Conservation (phyloP, 2,113 vertebrate species). For the Spilogale gracilis region DNA sequence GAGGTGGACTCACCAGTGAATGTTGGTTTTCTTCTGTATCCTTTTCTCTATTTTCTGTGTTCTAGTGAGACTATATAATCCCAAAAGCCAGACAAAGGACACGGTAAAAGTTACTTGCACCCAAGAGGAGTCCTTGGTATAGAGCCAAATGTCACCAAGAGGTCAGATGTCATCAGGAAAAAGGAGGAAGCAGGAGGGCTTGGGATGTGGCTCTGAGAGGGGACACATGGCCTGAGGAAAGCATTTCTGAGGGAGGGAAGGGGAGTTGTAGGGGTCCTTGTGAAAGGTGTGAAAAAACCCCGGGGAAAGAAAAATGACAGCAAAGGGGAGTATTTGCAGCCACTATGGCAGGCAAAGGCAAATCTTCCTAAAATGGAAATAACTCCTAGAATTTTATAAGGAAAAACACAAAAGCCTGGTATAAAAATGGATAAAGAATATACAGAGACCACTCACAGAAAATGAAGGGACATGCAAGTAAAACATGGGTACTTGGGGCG, state of each 20-base stretch:
- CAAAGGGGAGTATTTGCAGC: background rate
- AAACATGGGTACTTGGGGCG: background rate
- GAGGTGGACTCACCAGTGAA: background rate
- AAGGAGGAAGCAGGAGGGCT: background rate
- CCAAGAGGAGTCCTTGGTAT: background rate
- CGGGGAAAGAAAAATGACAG: background rate
- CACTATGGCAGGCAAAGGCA: background rate
- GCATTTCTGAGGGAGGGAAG: background rate
- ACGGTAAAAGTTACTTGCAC: background rate
- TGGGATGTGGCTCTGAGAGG: background rate
- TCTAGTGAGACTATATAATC: background rate
- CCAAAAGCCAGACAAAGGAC: background rate
- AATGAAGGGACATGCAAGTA: background rate
- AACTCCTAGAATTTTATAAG: background rate
- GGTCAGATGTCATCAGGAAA: background rate
- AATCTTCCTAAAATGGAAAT: constrained; percentile 25
- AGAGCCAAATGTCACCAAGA: background rate
- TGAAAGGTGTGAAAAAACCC: background rate
- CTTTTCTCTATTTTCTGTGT: background rate
- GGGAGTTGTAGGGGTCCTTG: background rate
- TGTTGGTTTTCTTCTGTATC: background rate
- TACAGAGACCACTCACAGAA: background rate
- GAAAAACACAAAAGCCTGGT: background rate
- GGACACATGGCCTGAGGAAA: background rate
- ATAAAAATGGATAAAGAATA: background rate